Evolutionary conservation across 2,888 invertebrate species (phyloP).

Genomic region (Anticlea derivata): DNA sequence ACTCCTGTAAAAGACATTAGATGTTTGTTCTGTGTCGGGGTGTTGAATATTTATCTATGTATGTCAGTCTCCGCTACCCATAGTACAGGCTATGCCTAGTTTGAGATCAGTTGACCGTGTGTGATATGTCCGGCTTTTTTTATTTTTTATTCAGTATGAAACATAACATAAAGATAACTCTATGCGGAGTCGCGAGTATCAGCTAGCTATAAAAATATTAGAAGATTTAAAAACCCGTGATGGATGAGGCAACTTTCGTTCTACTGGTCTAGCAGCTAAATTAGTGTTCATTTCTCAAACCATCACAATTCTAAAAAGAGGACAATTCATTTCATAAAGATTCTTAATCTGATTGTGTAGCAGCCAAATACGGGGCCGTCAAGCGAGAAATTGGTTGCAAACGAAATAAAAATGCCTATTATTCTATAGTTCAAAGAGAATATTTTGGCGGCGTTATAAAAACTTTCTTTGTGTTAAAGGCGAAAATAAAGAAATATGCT

Average conservation of each 20-base stretch:
- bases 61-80: too few species aligned
- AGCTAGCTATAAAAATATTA: slow-evolving; percentile 33
- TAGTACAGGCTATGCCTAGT: too few species aligned
- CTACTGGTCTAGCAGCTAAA: slow-evolving; percentile 1
- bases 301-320: slow-evolving; percentile 5
- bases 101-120: too few species aligned
- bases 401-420: slow-evolving; percentile 37
- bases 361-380: slow-evolving; percentile 31
- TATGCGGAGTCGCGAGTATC: too few species aligned
- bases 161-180: too few species aligned
- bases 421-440: slow-evolving; percentile 39
- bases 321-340: slow-evolving; percentile 18
- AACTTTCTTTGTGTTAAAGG: slow-evolving; percentile 37
- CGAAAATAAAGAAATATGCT: slow-evolving; percentile 37
- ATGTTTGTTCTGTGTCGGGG: too few species aligned
- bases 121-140: too few species aligned
- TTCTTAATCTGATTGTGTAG: slow-evolving; percentile 37
- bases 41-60: too few species aligned
- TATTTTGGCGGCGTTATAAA: slow-evolving; percentile 33
- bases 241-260: slow-evolving; percentile 2
- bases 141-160: too few species aligned
- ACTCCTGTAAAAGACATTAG: too few species aligned
- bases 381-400: slow-evolving; percentile 38
- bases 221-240: slow-evolving; percentile 21
- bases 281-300: slow-evolving; percentile 1